Conservation (phyloP, 2,797 vertebrate species). For the Rhabdophis nuchalis region DNA sequence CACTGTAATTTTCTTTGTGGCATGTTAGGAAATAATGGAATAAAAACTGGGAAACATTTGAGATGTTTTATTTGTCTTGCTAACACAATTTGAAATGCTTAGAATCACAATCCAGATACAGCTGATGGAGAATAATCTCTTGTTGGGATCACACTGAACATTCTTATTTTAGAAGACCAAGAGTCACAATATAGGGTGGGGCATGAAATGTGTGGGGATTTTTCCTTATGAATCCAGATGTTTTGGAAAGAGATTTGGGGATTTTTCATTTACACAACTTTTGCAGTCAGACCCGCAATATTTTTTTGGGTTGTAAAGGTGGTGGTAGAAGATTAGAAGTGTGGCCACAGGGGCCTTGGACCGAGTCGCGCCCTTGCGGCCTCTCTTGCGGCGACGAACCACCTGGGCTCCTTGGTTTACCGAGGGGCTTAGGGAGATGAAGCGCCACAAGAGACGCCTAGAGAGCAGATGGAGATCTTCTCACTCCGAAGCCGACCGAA, state of each 20-base stretch:
- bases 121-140: neutral
- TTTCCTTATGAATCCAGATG: neutral
- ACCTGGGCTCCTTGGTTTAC: too few species aligned
- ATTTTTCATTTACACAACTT: neutral
- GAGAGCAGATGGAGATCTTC: too few species aligned
- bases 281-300: neutral
- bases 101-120: neutral
- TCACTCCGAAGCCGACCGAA: too few species aligned
- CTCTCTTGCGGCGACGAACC: too few species aligned
- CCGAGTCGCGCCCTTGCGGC: too few species aligned
- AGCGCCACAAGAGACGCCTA: too few species aligned
- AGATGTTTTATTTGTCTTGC: neutral
- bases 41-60: neutral
- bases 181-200: neutral
- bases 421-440: too few species aligned
- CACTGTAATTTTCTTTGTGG: neutral
- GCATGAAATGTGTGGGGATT: neutral
- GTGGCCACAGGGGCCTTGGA: too few species aligned
- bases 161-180: neutral
- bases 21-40: neutral
- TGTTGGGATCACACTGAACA: neutral
- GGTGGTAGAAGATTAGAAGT: too few species aligned
- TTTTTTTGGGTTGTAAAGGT: fast-evolving
- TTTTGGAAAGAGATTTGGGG: neutral
- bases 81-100: neutral